Conservation (phyloP, 2,888 invertebrate species). For the Lasioglossum malachurum region DNA sequence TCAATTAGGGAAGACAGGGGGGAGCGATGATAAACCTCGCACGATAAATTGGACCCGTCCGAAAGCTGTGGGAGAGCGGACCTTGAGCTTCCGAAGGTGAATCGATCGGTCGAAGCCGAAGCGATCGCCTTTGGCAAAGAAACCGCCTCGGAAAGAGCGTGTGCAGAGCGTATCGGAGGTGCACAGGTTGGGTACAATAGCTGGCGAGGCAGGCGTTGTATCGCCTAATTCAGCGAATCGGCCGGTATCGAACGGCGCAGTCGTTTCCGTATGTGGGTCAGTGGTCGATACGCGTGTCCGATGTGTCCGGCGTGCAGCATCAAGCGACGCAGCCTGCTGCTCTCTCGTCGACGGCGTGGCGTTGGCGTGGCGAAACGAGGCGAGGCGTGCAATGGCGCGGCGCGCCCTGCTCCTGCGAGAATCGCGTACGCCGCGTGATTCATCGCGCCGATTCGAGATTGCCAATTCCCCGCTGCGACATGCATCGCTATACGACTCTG, state of each 20-base stretch:
- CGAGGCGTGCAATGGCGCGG: background rate
- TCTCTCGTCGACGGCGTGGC: background rate
- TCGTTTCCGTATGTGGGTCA: constrained; percentile 58
- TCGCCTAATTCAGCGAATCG: constrained; percentile 36
- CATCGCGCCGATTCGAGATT: constrained; percentile 3
- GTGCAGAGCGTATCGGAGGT: background rate
- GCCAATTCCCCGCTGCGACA: constrained; percentile 3
- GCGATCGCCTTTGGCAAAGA: constrained; percentile 1
- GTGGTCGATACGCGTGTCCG: constrained; percentile 62
- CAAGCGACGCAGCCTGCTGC: constrained; percentile 2
- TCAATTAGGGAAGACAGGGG: background rate
- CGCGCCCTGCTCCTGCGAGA: constrained; percentile 1
- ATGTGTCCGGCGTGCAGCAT: constrained; percentile 26
- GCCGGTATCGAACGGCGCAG: constrained; percentile 49
- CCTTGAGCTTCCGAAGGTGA: background rate
- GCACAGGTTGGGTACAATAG: background rate
- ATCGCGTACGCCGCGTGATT: constrained; percentile 6
- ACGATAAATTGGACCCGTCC: background rate
- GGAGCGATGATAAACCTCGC: background rate
- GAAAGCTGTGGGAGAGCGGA: background rate
- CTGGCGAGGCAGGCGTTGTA: background rate
- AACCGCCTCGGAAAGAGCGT: background rate
- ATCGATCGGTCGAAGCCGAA: background rate
- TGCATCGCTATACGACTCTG: background rate
- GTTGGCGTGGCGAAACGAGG: constrained; percentile 1